Conservation (phyloP, 2,113 vertebrate species). For the Heliornis fulica region DNA sequence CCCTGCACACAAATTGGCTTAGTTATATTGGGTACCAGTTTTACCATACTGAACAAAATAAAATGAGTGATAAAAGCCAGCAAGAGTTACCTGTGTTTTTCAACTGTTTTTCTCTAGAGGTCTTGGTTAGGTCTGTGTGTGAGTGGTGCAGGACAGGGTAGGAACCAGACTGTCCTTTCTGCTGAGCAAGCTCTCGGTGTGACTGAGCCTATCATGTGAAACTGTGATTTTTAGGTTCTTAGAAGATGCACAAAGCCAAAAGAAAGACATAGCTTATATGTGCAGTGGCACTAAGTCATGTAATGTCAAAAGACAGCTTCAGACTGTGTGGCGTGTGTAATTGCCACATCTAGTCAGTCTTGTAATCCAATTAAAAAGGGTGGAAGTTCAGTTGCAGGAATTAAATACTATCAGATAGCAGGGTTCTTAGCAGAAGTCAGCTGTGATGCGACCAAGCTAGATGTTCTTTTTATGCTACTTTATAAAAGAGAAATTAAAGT, state of each 20-base stretch:
- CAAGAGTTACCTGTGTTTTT: not conserved
- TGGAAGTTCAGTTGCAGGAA: not conserved
- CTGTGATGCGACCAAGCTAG: not conserved
- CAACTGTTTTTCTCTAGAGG: not conserved
- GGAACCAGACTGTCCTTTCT: not conserved
- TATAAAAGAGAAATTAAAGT: not conserved
- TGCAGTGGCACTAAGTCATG: not conserved
- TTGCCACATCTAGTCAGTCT: not conserved
- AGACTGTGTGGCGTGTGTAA: not conserved
- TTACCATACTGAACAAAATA: not conserved
- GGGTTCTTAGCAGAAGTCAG: not conserved
- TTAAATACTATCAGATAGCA: not conserved
- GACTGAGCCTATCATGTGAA: not conserved
- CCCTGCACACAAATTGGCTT: not conserved
- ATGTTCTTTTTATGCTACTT: not conserved
- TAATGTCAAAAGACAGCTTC: not conserved
- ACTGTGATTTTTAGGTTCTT: not conserved
- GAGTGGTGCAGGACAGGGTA: not conserved
- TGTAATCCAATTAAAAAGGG: not conserved
- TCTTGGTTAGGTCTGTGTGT: not conserved
- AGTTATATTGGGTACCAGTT: not conserved
- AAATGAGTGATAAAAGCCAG: not conserved
- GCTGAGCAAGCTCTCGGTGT: not conserved
- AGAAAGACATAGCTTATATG: not conserved
- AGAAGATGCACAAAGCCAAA: not conserved